A percentile compares a stretch with the other conserved stretches of the same genome.
These are phyloP conservation scores for Fulica atra DNA, from an alignment of 2,113 vertebrate species.

Conservation along the genomic window DNA sequence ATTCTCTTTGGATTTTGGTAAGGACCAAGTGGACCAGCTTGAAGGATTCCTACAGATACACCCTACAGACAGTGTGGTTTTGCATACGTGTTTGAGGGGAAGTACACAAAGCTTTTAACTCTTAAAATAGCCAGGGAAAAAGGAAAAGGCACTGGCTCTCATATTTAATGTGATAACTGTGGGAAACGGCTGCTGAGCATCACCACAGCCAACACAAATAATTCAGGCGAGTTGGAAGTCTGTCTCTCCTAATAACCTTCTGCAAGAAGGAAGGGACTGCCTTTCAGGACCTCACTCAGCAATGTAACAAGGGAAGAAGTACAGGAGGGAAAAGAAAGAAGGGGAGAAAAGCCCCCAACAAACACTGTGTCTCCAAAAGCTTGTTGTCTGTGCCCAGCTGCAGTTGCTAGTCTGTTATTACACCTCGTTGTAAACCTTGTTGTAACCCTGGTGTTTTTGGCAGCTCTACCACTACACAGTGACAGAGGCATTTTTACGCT, in stretches of 20 bases:
- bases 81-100: fast-evolving
- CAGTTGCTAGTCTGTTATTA: not conserved
- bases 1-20: not conserved
- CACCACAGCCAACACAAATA: not conserved
- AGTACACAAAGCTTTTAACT: not conserved
- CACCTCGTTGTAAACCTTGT: not conserved
- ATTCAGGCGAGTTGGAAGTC: not conserved
- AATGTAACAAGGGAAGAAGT: not conserved
- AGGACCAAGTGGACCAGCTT: not conserved
- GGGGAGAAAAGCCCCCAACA: not conserved
- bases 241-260: not conserved
- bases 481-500: not conserved
- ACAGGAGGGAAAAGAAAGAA: not conserved
- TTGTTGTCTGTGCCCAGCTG: not conserved
- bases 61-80: not conserved
- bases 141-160: not conserved
- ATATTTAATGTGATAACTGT: not conserved
- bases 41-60: not conserved
- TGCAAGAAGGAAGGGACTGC: not conserved
- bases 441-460: not conserved
- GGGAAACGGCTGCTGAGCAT: not conserved
- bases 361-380: not conserved
- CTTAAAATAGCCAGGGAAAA: not conserved
- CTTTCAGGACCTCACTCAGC: not conserved
- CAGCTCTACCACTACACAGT: not conserved